Evolutionary conservation across 2,888 invertebrate genomes (phyloP), one percentile per base, ranked within the genome.

Genomic region (Meghimatium bilineatum): DNA sequence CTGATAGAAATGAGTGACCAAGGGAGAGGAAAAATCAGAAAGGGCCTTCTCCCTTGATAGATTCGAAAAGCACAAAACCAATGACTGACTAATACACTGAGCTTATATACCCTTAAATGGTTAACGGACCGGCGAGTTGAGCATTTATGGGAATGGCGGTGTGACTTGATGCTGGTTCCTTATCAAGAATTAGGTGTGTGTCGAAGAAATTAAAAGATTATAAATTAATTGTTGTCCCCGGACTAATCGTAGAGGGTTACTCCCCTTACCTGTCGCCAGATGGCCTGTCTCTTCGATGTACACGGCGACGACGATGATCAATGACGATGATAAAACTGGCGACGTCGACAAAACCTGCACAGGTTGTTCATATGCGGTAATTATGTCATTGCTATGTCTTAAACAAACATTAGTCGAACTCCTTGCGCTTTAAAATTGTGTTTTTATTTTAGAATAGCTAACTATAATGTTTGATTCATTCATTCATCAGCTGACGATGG

Each of bases 211-310:
- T n/a, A n/a, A n/a, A n/a, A n/a, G n/a, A n/a, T n/a, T n/a, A n/a
- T n/a, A n/a, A n/a, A n/a, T n/a, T n/a, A n/a, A n/a, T n/a, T n/a
- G n/a, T n/a, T n/a, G n/a, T n/a, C n/a, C n/a, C 23, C 29, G n/a
- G 52, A 26, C 34, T 26, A 56, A 80, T 2, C 17, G 26, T 60
- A 17, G 26, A 36, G 66, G 75, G 72, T 82, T 82, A 82, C 26
- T 23, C 17, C 75, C 76, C 82, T 67, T 82, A 8, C n/a, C 32
- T 34, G 75, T 67, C 82, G 76, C 82, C 66, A 82, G 82, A 76
- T 82, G 82, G 82, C 82, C 52, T 75, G 66, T 67, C 67, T 82
- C 76, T 49, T 76, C 82, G 82, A 82, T 52, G 52, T 26, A 44
- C 63, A 44, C 63, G 38, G 66, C 67, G 82, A 76, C 76, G 82